phyloP scores from a whole-genome alignment of 2,113 vertebrate genomes.

The Ceuthmochares aereus region DNA sequence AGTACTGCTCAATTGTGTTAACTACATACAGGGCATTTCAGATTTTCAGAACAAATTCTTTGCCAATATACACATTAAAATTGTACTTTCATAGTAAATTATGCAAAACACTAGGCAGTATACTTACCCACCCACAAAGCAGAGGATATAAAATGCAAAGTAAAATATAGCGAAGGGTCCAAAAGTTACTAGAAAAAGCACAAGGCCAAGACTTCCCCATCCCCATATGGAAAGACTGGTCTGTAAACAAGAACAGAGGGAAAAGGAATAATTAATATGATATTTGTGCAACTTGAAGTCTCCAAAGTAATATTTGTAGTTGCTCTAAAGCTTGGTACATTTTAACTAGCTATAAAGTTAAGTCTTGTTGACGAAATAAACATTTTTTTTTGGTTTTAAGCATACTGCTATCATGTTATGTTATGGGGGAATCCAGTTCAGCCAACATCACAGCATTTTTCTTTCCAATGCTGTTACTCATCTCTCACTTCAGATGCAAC shows the following conservation, averaged over 20 bases:
- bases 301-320: not conserved
- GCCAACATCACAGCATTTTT: not conserved
- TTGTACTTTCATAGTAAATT: not conserved
- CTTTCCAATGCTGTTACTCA: not conserved
- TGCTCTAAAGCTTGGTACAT: not conserved
- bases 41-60: slow-evolving; percentile 4
- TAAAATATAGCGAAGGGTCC: slow-evolving; percentile 98
- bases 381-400: not conserved
- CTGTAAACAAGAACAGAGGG: slow-evolving; percentile 80
- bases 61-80: not conserved
- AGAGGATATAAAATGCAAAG: slow-evolving; percentile 98
- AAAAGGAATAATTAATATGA: not conserved
- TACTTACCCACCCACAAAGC: slow-evolving; percentile 97
- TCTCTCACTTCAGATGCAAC: not conserved
- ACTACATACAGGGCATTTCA: not conserved
- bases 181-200: slow-evolving; percentile 96
- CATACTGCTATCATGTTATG: not conserved
- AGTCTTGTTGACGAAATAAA: not conserved
- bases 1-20: not conserved
- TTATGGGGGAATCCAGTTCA: not conserved
- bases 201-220: slow-evolving; percentile 95
- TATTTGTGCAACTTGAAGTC: not conserved
- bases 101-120: not conserved
- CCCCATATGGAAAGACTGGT: slow-evolving; percentile 96
- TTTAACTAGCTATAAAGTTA: not conserved